A percentile compares a stretch with the other conserved stretches of the same genome.
phyloP scores from a whole-genome alignment of 2,797 vertebrate genomes.

The Philypnodon macrostomus region DNA sequence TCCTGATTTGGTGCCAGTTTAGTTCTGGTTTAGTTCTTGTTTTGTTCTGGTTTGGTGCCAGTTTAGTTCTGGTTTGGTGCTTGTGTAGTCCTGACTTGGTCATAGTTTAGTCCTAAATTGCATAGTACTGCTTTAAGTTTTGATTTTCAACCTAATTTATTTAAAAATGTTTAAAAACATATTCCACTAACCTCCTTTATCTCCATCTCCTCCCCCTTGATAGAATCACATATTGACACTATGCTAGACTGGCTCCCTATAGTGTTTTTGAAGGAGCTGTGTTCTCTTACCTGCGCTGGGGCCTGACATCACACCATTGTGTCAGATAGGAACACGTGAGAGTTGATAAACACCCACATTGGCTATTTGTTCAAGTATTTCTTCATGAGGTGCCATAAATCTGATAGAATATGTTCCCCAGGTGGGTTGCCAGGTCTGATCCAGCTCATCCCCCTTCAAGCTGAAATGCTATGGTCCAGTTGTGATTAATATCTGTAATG shows the following conservation, averaged over 20 bases:
- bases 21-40: too few species aligned
- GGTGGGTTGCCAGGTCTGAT: constrained; percentile 36
- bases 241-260: constrained; percentile 14
- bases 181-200: neutral
- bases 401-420: constrained; percentile 5
- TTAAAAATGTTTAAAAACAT: neutral
- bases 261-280: neutral
- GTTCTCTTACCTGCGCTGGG: constrained; percentile 15
- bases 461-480: neutral
- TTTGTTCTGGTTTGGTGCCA: too few species aligned
- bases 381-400: constrained; percentile 14
- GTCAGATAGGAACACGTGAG: constrained; percentile 4
- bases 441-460: neutral
- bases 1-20: too few species aligned
- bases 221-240: constrained; percentile 29
- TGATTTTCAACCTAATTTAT: too few species aligned
- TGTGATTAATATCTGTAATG: too few species aligned
- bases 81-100: too few species aligned
- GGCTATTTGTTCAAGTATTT: constrained; percentile 23
- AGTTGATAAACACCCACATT: neutral
- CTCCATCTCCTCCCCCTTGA: constrained; percentile 15
- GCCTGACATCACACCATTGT: constrained; percentile 17
- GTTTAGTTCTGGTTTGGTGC: too few species aligned
- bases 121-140: too few species aligned
- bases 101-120: too few species aligned